Percentiles rank a stretch among this genome's conserved stretches.
Evolutionary conservation across 2,888 invertebrate genomes (phyloP).

Genomic region (Liodrosophila aerea): DNA sequence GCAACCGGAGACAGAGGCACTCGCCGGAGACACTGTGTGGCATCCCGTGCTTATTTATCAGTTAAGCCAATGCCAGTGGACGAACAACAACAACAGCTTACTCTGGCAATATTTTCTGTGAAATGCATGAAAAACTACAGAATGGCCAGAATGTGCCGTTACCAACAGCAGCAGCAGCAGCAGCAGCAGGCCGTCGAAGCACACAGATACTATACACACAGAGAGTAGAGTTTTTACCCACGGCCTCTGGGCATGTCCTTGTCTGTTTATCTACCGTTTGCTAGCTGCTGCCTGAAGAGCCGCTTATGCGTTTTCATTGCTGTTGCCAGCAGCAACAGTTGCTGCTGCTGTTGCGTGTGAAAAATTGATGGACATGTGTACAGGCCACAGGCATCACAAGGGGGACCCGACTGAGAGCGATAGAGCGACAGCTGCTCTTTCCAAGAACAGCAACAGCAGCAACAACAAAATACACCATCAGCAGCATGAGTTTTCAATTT

Average conservation of each 20-base stretch:
- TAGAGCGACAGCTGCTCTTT: constrained; percentile 38
- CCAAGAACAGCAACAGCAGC: not conserved
- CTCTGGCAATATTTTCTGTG: constrained; percentile 52
- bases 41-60: constrained; percentile 59
- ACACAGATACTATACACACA: constrained; percentile 46
- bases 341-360: constrained; percentile 37
- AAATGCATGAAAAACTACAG: constrained; percentile 71
- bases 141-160: constrained; percentile 73
- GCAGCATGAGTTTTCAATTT: constrained; percentile 45
- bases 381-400: constrained; percentile 13
- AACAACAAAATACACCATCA: constrained; percentile 23
- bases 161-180: constrained; percentile 39
- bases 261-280: constrained; percentile 60
- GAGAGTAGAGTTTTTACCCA: constrained; percentile 39
- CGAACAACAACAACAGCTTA: constrained; percentile 1
- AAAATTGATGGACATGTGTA: constrained; percentile 66
- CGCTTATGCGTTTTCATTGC: constrained; percentile 61
- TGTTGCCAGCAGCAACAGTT: constrained; percentile 54
- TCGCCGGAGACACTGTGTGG: constrained; percentile 23
- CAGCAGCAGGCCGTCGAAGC: constrained; percentile 30
- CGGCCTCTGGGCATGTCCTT: constrained; percentile 41
- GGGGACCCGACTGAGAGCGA: constrained; percentile 4
- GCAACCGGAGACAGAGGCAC: constrained; percentile 35
- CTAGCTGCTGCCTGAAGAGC: constrained; percentile 35
- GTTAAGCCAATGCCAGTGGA: constrained; percentile 47